phyloP scores from a whole-genome alignment of 2,113 vertebrate species.

The Pangasianodon gigas region DNA sequence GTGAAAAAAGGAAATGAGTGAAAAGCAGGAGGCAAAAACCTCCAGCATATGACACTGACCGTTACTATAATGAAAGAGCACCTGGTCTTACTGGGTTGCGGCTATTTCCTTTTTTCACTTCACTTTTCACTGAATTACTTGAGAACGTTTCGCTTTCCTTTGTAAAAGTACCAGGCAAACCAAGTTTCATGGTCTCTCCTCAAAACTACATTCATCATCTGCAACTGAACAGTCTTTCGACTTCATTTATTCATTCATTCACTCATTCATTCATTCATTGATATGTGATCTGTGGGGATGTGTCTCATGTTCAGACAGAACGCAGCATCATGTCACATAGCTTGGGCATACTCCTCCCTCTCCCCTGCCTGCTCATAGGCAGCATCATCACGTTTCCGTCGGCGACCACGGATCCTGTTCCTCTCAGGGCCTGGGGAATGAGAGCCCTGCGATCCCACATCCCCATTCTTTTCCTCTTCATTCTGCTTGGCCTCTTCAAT shows the following conservation, averaged over 20 bases:
- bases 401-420: slow-evolving; percentile 31
- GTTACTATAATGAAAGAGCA: slow-evolving; percentile 44
- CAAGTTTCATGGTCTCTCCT: background rate
- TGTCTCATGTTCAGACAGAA: slow-evolving; percentile 11
- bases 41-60: slow-evolving; percentile 24
- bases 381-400: background rate
- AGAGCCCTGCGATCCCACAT: slow-evolving; percentile 42
- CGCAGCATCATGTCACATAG: slow-evolving; percentile 3
- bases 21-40: slow-evolving; percentile 19
- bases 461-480: slow-evolving; percentile 27
- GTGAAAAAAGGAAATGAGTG: background rate
- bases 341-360: slow-evolving; percentile 53
- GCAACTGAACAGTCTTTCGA: background rate
- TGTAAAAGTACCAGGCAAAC: background rate
- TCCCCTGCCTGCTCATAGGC: slow-evolving; percentile 55
- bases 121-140: slow-evolving; percentile 23
- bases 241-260: background rate
- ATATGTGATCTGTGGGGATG: background rate
- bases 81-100: slow-evolving; percentile 24
- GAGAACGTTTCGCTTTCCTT: slow-evolving; percentile 6
- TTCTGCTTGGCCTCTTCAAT: slow-evolving; percentile 50
- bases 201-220: background rate
- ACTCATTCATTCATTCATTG: background rate
- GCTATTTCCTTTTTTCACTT: slow-evolving; percentile 38
- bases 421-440: slow-evolving; percentile 55